Percentiles rank a stretch among this genome's conserved stretches.
Conservation (phyloP, 2,797 vertebrate genomes). For the Spinibarbus caldwelli region DNA sequence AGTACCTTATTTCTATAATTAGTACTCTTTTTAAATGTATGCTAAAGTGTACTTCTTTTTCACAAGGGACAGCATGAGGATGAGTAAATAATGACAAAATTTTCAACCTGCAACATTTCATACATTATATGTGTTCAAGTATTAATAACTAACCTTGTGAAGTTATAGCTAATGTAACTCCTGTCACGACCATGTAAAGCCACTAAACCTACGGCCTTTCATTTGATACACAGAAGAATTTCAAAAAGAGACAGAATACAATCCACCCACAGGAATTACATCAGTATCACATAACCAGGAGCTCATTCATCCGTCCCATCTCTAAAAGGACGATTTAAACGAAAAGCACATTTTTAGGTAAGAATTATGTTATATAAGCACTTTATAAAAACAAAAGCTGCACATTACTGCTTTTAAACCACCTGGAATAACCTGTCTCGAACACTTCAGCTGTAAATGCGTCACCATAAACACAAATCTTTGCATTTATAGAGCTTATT, state of each 20-base stretch:
- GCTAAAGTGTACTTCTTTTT: too few relatives aligned
- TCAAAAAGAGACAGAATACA: background rate
- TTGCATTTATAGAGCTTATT: background rate
- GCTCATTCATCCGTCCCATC: background rate
- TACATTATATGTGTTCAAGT: background rate
- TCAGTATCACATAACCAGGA: background rate
- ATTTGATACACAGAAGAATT: background rate
- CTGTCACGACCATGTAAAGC: background rate
- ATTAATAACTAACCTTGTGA: background rate
- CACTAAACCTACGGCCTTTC: background rate
- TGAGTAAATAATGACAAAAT: background rate
- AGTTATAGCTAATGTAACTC: background rate
- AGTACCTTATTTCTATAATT: too few relatives aligned
- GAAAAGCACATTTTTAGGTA: background rate
- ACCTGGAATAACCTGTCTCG: background rate
- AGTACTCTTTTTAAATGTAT: too few relatives aligned
- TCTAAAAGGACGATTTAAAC: background rate
- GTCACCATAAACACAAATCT: background rate
- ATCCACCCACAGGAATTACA: too few relatives aligned
- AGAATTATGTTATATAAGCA: too few relatives aligned
- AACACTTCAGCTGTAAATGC: background rate
- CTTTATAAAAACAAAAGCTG: background rate
- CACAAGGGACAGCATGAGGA: too few relatives aligned
- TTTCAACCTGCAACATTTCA: background rate
- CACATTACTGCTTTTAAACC: background rate